Conservation (phyloP, 1,140 invertebrate genomes). For the Holotrichia oblita region DNA sequence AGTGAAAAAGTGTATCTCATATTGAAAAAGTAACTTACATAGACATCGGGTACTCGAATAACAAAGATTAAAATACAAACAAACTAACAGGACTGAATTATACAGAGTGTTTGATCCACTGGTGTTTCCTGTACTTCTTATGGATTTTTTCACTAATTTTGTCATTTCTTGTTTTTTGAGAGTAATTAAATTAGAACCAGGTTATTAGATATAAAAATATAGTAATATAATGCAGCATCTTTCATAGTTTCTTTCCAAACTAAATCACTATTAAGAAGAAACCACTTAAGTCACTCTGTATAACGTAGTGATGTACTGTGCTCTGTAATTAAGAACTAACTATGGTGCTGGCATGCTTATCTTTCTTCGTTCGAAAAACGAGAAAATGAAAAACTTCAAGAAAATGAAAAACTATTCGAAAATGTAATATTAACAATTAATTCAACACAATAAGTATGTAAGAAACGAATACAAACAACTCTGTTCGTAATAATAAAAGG, state of each 20-base stretch:
- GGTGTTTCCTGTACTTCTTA: neutral
- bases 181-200: neutral
- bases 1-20: constrained; percentile 38
- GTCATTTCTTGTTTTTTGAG: neutral
- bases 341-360: constrained; percentile 59
- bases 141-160: neutral
- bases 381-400: neutral
- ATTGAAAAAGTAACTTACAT: constrained; percentile 43
- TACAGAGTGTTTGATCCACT: constrained; percentile 10
- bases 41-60: constrained; percentile 46
- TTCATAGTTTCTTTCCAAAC: constrained; percentile 15
- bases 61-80: constrained; percentile 41
- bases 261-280: neutral
- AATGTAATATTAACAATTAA: constrained; percentile 26
- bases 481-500: constrained; percentile 1
- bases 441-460: constrained; percentile 1
- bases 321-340: constrained; percentile 54
- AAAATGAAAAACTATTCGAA: constrained; percentile 27
- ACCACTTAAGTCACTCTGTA: neutral
- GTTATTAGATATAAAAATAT: neutral
- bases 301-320: constrained; percentile 53
- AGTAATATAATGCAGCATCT: neutral
- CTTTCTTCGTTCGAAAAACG: constrained; percentile 14
- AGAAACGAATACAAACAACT: constrained; percentile 3
- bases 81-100: constrained; percentile 21